Evolutionary conservation across 2,797 vertebrate genomes (phyloP).

Genomic region (Psittacula derbiana): DNA sequence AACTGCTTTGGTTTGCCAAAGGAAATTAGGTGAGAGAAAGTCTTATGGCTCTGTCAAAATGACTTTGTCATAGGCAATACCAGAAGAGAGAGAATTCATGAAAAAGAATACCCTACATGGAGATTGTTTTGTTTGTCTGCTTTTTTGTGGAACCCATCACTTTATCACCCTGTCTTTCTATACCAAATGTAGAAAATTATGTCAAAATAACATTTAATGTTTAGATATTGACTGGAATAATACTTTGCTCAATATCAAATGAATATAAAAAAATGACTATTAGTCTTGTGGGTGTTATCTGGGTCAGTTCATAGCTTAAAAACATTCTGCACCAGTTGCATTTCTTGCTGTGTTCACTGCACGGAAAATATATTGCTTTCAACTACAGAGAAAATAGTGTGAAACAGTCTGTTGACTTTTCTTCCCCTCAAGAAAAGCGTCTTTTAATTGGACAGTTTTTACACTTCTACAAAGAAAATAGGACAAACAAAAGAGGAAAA

Average conservation of each 20-base stretch:
- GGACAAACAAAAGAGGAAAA: neutral
- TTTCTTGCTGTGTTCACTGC: neutral
- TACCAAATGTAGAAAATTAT: neutral
- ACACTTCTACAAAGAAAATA: neutral
- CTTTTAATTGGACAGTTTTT: conserved; percentile 1
- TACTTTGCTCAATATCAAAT: neutral
- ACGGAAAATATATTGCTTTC: conserved; percentile 26
- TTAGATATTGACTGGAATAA: neutral
- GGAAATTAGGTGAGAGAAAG: conserved; percentile 21
- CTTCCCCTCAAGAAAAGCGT: neutral
- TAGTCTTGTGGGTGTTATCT: neutral
- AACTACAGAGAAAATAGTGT: neutral
- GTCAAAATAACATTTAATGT: neutral
- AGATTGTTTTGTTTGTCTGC: neutral
- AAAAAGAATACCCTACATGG: neutral
- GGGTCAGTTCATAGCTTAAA: neutral
- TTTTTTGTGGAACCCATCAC: neutral
- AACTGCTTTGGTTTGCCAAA: conserved; percentile 29
- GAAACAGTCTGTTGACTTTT: neutral
- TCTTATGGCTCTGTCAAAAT: conserved; percentile 4
- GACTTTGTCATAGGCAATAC: neutral
- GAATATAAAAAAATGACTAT: neutral
- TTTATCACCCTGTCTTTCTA: neutral
- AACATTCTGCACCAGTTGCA: neutral
- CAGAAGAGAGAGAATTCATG: neutral